Conservation (phyloP, 2,797 vertebrate species). For the Anguilla marmorata region DNA sequence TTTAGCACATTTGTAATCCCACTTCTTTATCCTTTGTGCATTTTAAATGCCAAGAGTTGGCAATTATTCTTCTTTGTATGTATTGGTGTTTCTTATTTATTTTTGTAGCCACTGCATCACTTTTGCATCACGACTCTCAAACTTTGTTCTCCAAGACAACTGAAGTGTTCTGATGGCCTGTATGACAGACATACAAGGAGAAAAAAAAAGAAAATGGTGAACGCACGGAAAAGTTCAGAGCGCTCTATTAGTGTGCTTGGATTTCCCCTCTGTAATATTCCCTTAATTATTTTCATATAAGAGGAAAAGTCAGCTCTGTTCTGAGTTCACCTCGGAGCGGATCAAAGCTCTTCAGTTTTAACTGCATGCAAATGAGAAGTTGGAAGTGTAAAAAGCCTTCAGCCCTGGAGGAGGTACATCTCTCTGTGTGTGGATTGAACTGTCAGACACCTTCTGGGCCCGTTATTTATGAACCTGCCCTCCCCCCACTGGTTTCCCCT, state of each 20-base stretch:
- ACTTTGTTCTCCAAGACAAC: neutral
- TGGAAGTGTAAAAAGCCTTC: conserved; percentile 17
- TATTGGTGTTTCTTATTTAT: neutral
- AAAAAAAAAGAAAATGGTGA: neutral
- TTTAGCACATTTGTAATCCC: neutral
- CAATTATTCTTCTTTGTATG: neutral
- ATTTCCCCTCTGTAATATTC: neutral
- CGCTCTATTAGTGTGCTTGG: neutral
- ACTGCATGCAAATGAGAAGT: conserved; percentile 43
- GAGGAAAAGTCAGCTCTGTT: neutral
- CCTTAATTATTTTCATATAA: neutral
- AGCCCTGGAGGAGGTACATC: conserved; percentile 35
- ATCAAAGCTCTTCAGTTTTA: conserved; percentile 32
- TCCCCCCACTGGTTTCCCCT: conserved; percentile 22
- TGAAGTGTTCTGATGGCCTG: neutral
- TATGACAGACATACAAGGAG: too few relatives aligned
- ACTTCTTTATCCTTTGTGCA: neutral
- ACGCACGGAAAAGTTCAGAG: neutral
- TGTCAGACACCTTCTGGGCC: conserved; percentile 40
- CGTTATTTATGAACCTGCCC: conserved; percentile 54
- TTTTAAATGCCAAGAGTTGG: neutral
- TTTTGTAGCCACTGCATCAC: neutral
- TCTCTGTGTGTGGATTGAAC: conserved; percentile 18
- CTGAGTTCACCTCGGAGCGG: neutral
- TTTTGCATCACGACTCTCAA: neutral